phyloP scores from a whole-genome alignment of 2,888 invertebrate species.

The Parnassius orleans region DNA sequence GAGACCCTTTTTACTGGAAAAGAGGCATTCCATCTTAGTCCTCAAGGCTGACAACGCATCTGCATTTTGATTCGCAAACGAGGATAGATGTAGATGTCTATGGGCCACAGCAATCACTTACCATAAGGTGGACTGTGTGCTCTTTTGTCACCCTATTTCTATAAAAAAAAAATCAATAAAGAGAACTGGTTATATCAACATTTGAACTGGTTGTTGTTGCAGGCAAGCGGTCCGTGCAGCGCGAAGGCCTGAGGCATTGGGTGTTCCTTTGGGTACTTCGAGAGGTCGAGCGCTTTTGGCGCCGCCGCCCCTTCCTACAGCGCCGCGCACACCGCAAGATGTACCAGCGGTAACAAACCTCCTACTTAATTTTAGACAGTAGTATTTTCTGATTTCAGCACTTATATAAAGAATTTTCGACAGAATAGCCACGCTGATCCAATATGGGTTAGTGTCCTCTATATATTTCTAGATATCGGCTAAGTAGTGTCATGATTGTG shows the following conservation, averaged over 20 bases:
- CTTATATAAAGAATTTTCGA: not conserved
- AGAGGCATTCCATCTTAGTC: too few relatives aligned
- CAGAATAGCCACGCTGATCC: not conserved
- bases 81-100: too few relatives aligned
- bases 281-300: constrained; percentile 55
- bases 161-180: too few relatives aligned
- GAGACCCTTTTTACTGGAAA: too few relatives aligned
- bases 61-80: too few relatives aligned
- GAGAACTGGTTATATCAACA: too few relatives aligned
- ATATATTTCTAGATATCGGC: not conserved
- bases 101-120: too few relatives aligned
- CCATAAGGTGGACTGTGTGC: too few relatives aligned
- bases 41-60: too few relatives aligned
- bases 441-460: not conserved
- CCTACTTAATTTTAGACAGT: not conserved
- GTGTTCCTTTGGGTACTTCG: constrained; percentile 61
- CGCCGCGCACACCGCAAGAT: constrained; percentile 86
- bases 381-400: not conserved
- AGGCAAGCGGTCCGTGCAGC: constrained; percentile 50
- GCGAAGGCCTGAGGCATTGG: constrained; percentile 61
- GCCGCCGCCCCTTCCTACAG: constrained; percentile 44
- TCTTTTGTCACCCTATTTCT: too few relatives aligned
- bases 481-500: too few relatives aligned
- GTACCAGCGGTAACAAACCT: constrained; percentile 79
- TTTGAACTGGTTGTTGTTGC: not conserved